These are phyloP conservation scores for Coecobrya sp. DNA, from an alignment of 2,888 invertebrate genomes.

Conservation along the genomic window DNA sequence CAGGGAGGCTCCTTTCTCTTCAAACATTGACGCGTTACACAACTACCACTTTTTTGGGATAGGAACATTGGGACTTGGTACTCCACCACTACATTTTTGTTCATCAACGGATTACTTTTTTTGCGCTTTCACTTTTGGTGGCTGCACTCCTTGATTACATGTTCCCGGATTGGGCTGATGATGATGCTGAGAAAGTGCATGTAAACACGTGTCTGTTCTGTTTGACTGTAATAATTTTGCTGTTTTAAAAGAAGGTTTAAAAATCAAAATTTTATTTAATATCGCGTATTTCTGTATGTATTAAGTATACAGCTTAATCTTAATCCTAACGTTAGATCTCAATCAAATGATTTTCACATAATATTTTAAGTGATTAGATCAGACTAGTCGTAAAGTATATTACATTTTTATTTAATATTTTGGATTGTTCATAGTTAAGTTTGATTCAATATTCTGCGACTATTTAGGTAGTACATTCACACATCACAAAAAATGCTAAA, in stretches of 20 bases:
- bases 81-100: background rate
- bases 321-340: background rate
- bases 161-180: too few species aligned
- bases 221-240: too few species aligned
- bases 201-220: too few species aligned
- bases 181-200: too few species aligned
- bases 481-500: background rate
- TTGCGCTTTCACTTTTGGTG: background rate
- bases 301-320: background rate
- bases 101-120: background rate
- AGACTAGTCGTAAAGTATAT: background rate
- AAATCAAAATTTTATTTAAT: background rate
- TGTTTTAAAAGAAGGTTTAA: too few species aligned
- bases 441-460: background rate
- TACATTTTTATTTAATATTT: background rate
- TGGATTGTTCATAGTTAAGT: background rate
- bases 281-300: background rate
- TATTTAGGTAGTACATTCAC: background rate
- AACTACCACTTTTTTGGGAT: background rate
- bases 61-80: background rate
- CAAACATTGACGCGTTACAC: constrained; percentile 64
- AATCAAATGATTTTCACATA: background rate
- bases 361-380: background rate
- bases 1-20: constrained; percentile 77
- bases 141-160: background rate